Evolutionary conservation across 1,140 invertebrate genomes (phyloP), one percentile per base, ranked within the genome.

Genomic region (Adelges cooleyi): DNA sequence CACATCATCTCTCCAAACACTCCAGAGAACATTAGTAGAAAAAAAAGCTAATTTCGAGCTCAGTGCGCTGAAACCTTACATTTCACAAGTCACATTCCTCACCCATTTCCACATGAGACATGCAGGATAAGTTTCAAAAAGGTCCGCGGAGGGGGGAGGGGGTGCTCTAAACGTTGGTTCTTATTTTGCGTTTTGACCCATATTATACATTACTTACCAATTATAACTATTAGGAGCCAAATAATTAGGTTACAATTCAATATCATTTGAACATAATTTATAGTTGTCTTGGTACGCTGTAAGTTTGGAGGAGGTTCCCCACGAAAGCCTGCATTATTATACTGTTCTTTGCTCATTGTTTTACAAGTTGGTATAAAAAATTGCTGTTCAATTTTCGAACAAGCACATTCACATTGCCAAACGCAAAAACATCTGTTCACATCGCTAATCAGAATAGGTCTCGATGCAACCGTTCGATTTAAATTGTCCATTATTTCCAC

Each of bases 371-470:
- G 10, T 38, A 9, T 23, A 25, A 54, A 54, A 23, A 10, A 23
- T 54, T 38, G 52, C 22, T 54, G 11, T 54, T 40, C 52, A 40
- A 54, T 54, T 0, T 29, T 23, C 6, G 52, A 40, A 54, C 52
- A 54, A 40, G 15, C 15, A 23, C 52, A 54, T 23, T 38, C 52
- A 40, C 52, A 25, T 23, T 54, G 9, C 52, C 52, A 54, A n/a
- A 54, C 52, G 25, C 52, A 54, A 54, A 54, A 54, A 54, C 52
- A 54, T 3, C 36, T 29, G 13, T 54, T 54, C n/a, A 38, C 52
- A n/a, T 54, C 52, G 13, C 33, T 54, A 17, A 54, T 54, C 0
- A 10, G 36, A 54, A 54, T 0, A 17, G 38, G 13, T 54, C 52
- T 54, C 52, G 18, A 54, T 40, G 52, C 52, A n/a, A 54, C 25